These are phyloP conservation scores for Sitodiplosis mosellana DNA, from an alignment of 1,140 invertebrate genomes.

Conservation along the genomic window DNA sequence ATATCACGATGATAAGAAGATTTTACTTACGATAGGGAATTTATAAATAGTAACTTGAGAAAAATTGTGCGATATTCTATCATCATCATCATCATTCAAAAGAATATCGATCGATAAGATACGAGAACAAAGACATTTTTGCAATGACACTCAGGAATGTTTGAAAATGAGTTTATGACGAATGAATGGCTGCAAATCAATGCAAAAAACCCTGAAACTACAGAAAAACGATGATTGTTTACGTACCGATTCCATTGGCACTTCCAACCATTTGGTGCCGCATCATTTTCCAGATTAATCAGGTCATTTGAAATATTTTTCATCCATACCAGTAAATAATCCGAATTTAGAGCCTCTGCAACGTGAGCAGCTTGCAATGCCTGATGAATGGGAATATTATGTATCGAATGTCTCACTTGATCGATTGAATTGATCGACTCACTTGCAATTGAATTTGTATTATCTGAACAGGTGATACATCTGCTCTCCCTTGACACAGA, in stretches of 20 bases:
- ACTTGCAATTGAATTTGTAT: slow-evolving; percentile 47
- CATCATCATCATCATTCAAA: too few relatives aligned
- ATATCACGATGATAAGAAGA: too few relatives aligned
- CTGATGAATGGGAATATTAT: too few relatives aligned
- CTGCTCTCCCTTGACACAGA: slow-evolving; percentile 37
- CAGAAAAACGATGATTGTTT: slow-evolving; percentile 2
- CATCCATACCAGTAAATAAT: slow-evolving; percentile 40
- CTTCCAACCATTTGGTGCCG: slow-evolving; percentile 46
- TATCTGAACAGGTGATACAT: slow-evolving; percentile 39
- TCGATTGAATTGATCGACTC: slow-evolving; percentile 5
- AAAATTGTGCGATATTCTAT: too few relatives aligned
- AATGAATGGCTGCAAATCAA: neutral
- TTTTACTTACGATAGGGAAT: too few relatives aligned
- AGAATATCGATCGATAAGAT: too few relatives aligned
- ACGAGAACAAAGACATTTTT: too few relatives aligned
- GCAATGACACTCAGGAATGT: too few relatives aligned
- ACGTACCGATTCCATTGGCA: slow-evolving; percentile 59
- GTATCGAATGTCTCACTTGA: too few relatives aligned
- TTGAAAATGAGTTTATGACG: neutral
- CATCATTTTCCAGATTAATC: slow-evolving; percentile 36
- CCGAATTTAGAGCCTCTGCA: slow-evolving; percentile 32
- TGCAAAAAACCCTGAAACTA: neutral
- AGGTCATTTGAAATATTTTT: slow-evolving; percentile 35
- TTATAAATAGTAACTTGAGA: too few relatives aligned
- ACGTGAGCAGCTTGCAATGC: slow-evolving; percentile 41